Evolutionary conservation across 2,888 invertebrate species (phyloP).

Genomic region (Lottia scabra): DNA sequence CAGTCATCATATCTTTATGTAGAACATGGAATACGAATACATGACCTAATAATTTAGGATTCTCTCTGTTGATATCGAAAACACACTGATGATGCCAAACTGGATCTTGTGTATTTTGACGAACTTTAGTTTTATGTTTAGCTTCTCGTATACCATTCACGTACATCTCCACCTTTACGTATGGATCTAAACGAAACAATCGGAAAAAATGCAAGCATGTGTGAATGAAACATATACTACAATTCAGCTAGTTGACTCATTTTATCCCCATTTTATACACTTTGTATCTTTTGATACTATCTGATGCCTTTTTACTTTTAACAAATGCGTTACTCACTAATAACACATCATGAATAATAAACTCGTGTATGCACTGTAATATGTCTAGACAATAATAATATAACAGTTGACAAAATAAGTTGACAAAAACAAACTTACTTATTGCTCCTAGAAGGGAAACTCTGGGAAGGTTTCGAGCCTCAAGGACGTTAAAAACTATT

Average conservation of each 20-base stretch:
- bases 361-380: no score
- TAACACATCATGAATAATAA: no score
- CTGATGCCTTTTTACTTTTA: no score
- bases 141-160: constrained; percentile 61
- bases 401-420: no score
- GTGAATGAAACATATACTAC: no score
- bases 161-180: constrained; percentile 64
- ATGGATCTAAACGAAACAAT: constrained; percentile 48
- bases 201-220: neutral
- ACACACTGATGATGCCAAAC: constrained; percentile 62
- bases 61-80: constrained; percentile 62
- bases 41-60: constrained; percentile 63
- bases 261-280: no score
- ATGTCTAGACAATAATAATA: no score
- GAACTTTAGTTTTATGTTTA: constrained; percentile 62
- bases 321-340: no score
- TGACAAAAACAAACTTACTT: constrained; percentile 44
- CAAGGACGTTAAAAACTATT: constrained; percentile 61
- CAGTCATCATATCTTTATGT: constrained; percentile 64
- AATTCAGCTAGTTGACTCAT: no score
- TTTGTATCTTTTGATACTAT: no score
- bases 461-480: constrained; percentile 57
- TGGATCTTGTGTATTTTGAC: constrained; percentile 62
- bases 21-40: constrained; percentile 61
- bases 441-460: constrained; percentile 60